Conservation (phyloP, 2,113 vertebrate species). For the Ictalurus punctatus region DNA sequence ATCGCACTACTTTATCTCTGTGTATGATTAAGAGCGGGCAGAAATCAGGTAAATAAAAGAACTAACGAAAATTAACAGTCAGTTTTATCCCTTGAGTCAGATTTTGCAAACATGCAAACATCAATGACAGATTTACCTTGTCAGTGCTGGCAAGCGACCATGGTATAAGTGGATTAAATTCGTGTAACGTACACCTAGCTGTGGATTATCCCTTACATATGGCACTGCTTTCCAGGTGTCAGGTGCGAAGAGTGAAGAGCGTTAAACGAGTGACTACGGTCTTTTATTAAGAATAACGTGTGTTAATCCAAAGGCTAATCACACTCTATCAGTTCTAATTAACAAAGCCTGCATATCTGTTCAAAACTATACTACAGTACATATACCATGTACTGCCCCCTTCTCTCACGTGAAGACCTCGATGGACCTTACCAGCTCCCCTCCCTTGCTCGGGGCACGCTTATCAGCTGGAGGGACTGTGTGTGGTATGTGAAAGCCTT, state of each 20-base stretch:
- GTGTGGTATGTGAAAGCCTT: constrained; percentile 20
- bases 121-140: too few species aligned
- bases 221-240: not conserved
- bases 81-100: too few species aligned
- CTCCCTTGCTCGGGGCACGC: not conserved
- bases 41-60: too few species aligned
- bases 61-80: too few species aligned
- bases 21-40: too few species aligned
- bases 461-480: constrained; percentile 17
- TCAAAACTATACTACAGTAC: not conserved
- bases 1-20: too few species aligned
- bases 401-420: not conserved
- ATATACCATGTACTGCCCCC: not conserved
- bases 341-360: not conserved
- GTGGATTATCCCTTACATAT: not conserved
- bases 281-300: not conserved
- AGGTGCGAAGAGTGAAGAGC: not conserved
- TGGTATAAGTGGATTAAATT: too few species aligned
- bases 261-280: not conserved
- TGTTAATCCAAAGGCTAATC: not conserved
- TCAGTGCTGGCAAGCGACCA: too few species aligned
- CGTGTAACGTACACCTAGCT: too few species aligned
- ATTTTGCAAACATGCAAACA: too few species aligned
- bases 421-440: not conserved
- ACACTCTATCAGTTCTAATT: not conserved